These are phyloP conservation scores for Cossypha dichroa DNA, from an alignment of 2,797 vertebrate genomes.

Conservation along the genomic window DNA sequence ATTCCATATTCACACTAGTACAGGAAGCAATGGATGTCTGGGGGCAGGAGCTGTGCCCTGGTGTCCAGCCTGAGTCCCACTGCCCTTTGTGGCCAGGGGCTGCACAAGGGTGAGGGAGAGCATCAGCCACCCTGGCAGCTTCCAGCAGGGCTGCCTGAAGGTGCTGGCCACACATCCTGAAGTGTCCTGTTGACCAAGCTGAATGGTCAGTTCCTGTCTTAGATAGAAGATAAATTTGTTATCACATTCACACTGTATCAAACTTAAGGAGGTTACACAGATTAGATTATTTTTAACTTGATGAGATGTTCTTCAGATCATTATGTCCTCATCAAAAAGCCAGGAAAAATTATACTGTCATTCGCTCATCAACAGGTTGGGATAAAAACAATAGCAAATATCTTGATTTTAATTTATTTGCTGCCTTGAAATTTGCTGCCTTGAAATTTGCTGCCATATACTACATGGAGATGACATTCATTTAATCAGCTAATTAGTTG, in stretches of 20 bases:
- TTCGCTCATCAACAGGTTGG: constrained; percentile 30
- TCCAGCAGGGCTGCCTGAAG: background rate
- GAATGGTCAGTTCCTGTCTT: background rate
- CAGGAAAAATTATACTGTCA: constrained; percentile 27
- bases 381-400: constrained; percentile 23
- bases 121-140: background rate
- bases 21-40: background rate
- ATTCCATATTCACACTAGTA: background rate
- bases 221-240: background rate
- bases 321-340: constrained; percentile 52
- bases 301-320: constrained; percentile 57
- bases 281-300: constrained; percentile 37
- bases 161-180: background rate
- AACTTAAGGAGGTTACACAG: constrained; percentile 33
- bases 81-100: background rate
- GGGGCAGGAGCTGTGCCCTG: background rate
- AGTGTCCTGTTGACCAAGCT: background rate
- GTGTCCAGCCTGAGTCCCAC: too few species aligned
- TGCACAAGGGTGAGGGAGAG: fast-evolving
- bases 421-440: background rate
- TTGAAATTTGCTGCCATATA: background rate
- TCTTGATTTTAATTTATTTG: constrained; percentile 17
- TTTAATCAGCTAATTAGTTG: background rate
- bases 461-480: background rate
- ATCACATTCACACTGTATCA: background rate